Evolutionary conservation across 2,888 invertebrate genomes (phyloP), one percentile per base, ranked within the genome.

Genomic region (Lepetodrilus schrolli): DNA sequence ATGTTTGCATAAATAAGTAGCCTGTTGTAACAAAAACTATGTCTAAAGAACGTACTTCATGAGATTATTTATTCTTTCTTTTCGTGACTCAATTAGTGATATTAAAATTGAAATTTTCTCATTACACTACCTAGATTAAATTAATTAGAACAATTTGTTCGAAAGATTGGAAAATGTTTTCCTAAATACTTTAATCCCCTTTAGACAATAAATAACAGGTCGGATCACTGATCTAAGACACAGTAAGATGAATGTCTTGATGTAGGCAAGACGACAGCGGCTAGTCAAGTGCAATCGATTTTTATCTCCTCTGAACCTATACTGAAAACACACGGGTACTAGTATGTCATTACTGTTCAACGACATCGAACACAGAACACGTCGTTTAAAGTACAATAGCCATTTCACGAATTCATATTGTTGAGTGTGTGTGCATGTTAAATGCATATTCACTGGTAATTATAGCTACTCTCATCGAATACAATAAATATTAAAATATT

Each of bases 81-180:
- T 17, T 58, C 58, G 58, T 58, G 58, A 58, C 58, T 58, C 58
- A 58, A 58, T 58, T 58, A 58, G 58, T 21, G 26, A 17, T 30
- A 58, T 58, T 58, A 58, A 58, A 58, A 58, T 58, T 58, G 58
- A 58, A 58, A 58, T 30, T 58, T 23, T 30, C n/a, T 30, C 30
- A 23, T 30, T 58, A 30, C 17, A 30, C 26, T 30, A 58, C 26
- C 3, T 10, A 30, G 34, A 58, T 58, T 58, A 58, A 58, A 58
- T 10, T 34, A 2, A 10, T 30, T 34, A 26, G 30, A 30, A 30
- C 20, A 58, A 13, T 2, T 17, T 17, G 26, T 51, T 58, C 30
- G 30, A 30, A 17, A 17, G 13, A 17, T 21, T 23, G 8, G 30
- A n/a, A 26, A 58, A 58, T 30, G 13, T 17, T 17, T n/a, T 30